Evolutionary conservation across 2,113 vertebrate genomes (phyloP), one percentile per base, ranked within the genome.

Genomic region (Gallinago jamesoni): DNA sequence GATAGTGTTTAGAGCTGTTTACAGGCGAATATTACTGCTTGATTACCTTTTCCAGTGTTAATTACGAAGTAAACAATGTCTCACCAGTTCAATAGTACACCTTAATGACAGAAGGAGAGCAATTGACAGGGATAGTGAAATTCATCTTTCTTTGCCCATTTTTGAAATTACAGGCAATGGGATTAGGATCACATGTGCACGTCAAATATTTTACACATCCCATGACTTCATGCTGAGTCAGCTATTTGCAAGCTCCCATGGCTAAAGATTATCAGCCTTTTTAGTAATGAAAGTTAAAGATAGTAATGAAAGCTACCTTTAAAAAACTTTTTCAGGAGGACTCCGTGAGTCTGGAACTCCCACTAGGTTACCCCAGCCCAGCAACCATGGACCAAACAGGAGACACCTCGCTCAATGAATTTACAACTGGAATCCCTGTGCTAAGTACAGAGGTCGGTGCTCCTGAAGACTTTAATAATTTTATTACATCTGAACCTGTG

Each of bases 361-460:
- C 96, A 31, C 48, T 97, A 43, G 85, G 91, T 79, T 95, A 98
- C 47, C 94, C 97, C 64, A 91, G 72, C 72, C 86, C 94, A 84
- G 94, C 84, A 78, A 55, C 90, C 19, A 72, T 60, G 33, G 95
- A 92, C 31, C 84, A 75, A 89, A 86, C 50, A 75, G 95, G 76
- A 96, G 90, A 77, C 23, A 20, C 27, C n/a, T 67, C 69, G 13
- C 17, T 62, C 9, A 84, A 39, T 60, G 68, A 97, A 95, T 92
- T 84, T 83, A 86, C 91, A 79, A 91, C 92, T 62, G 62, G 39
- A 81, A 87, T 62, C 37, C 75, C 95, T 50, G 2, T 28, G 41
- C 39, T 78, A 47, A 92, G 84, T 53, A 53, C 55, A 76, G 80
- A 59, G 13, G 76, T 84, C 63, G 68, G 76, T 50, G 69, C 35